phyloP scores from a whole-genome alignment of 2,113 vertebrate species.

The Phyllopteryx taeniolatus region DNA sequence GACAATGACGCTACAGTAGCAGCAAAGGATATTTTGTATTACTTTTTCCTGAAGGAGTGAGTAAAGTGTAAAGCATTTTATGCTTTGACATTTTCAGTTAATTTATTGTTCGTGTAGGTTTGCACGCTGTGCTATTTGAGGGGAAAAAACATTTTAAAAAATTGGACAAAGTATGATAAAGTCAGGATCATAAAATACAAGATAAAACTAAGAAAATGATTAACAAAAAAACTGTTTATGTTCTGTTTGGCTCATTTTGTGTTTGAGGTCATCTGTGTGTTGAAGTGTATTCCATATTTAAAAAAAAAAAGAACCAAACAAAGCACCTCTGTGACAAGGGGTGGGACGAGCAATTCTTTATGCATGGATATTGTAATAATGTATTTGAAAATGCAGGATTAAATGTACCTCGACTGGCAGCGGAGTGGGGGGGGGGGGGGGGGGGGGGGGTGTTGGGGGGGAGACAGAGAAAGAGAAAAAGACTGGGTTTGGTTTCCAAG shows the following conservation, averaged over 20 bases:
- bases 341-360: constrained; percentile 68
- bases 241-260: constrained; percentile 39
- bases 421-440: constrained; percentile 40
- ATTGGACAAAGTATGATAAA: background rate
- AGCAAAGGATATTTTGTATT: constrained; percentile 79
- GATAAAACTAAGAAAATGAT: background rate
- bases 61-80: constrained; percentile 25
- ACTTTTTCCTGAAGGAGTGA: constrained; percentile 31
- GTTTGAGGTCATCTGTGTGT: constrained; percentile 64
- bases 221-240: background rate
- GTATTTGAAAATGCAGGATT: constrained; percentile 74
- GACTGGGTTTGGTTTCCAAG: constrained; percentile 39
- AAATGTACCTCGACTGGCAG: constrained; percentile 61
- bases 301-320: constrained; percentile 49
- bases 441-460: background rate
- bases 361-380: constrained; percentile 76
- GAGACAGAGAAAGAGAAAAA: constrained; percentile 27
- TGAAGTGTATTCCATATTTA: constrained; percentile 71
- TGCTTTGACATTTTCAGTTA: constrained; percentile 25
- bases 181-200: constrained; percentile 1
- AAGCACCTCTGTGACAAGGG: constrained; percentile 63
- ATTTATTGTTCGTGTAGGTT: constrained; percentile 39
- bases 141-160: background rate
- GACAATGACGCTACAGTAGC: constrained; percentile 56
- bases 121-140: constrained; percentile 47